phyloP scores from a whole-genome alignment of 2,888 invertebrate species.

The Sphecodes monilicornis region DNA sequence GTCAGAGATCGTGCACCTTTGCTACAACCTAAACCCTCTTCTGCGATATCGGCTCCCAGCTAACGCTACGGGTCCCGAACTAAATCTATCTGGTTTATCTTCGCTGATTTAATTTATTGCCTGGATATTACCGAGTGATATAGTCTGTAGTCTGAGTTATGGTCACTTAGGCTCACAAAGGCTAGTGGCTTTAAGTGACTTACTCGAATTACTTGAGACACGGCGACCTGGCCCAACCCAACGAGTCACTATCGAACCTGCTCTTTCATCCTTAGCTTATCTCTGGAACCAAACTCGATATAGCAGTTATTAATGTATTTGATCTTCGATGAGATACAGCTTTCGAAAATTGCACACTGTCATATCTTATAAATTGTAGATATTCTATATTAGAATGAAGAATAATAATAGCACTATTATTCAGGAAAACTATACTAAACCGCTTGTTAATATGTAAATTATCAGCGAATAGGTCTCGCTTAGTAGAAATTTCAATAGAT shows the following conservation, averaged over 20 bases:
- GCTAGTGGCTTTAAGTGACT: constrained; percentile 63
- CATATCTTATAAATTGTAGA: not conserved
- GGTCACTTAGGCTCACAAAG: constrained; percentile 78
- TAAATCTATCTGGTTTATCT: constrained; percentile 83
- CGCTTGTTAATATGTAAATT: not conserved
- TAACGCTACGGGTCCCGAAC: constrained; percentile 73
- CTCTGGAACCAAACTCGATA: constrained; percentile 49
- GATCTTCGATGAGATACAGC: not conserved
- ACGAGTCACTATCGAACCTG: constrained; percentile 33
- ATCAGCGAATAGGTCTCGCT: not conserved
- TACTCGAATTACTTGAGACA: constrained; percentile 68
- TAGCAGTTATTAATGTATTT: constrained; percentile 43
- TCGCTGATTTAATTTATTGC: constrained; percentile 83
- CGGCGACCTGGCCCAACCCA: constrained; percentile 59
- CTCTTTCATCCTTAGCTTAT: constrained; percentile 63
- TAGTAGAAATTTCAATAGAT: not conserved
- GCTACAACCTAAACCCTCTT: constrained; percentile 66
- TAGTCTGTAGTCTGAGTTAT: constrained; percentile 76
- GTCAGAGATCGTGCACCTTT: not conserved
- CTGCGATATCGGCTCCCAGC: constrained; percentile 76
- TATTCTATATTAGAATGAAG: not conserved
- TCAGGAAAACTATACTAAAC: not conserved
- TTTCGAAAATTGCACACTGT: not conserved
- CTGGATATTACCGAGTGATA: constrained; percentile 80
- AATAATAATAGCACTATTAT: not conserved